Percentiles rank a stretch among this genome's conserved stretches.
phyloP scores from a whole-genome alignment of 1,140 invertebrate species.

The Yoshiicerus persimilis region DNA sequence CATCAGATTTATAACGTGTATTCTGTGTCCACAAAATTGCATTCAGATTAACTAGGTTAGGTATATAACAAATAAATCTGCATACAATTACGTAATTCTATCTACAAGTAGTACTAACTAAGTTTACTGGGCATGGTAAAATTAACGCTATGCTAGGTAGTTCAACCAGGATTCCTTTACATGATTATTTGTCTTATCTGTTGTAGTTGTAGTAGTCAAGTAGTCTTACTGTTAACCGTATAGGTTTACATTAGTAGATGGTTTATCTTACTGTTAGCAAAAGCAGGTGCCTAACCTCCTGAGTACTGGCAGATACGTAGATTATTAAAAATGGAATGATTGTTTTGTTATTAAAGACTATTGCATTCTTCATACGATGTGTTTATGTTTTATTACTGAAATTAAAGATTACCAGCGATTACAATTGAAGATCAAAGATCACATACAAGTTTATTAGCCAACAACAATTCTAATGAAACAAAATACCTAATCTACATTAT shows the following conservation, averaged over 20 bases:
- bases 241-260: not conserved
- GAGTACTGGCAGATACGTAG: not conserved
- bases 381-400: not conserved
- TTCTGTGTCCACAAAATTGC: too few relatives aligned
- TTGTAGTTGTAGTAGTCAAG: too few relatives aligned
- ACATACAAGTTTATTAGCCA: not conserved
- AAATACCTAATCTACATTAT: not conserved
- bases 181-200: not conserved
- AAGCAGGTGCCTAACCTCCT: not conserved
- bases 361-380: not conserved
- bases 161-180: not conserved
- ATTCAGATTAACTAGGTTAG: too few relatives aligned
- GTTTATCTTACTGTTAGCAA: not conserved
- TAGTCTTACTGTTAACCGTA: not conserved
- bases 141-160: too few relatives aligned
- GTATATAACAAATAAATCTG: too few relatives aligned
- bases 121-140: too few relatives aligned
- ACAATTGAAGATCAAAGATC: too few relatives aligned
- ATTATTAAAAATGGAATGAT: not conserved
- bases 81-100: too few relatives aligned
- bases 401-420: not conserved
- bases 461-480: not conserved
- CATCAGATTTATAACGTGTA: too few relatives aligned
- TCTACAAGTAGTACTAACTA: too few relatives aligned
- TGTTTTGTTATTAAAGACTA: not conserved